Conservation (phyloP, 2,113 vertebrate species). For the Nothoprocta perdicaria region DNA sequence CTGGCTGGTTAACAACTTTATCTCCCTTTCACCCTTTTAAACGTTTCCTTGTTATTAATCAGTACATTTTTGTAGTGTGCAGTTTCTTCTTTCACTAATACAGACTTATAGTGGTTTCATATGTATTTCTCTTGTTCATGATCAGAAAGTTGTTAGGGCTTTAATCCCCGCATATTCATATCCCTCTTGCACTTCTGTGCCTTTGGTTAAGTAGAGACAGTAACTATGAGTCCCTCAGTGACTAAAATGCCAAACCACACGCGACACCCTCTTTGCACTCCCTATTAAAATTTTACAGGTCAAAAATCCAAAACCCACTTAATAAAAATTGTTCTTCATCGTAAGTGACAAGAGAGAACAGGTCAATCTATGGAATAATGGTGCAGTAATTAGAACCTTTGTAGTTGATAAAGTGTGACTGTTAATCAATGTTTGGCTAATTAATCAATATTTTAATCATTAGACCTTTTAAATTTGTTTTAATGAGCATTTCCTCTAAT, state of each 20-base stretch:
- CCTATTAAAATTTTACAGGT: constrained; percentile 99
- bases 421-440: constrained; percentile 98
- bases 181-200: constrained; percentile 80
- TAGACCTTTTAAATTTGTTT: constrained; percentile 91
- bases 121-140: neutral
- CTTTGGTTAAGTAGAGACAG: constrained; percentile 92
- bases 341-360: constrained; percentile 91
- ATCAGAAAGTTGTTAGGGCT: constrained; percentile 53
- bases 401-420: constrained; percentile 97
- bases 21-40: neutral
- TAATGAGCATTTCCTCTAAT: constrained; percentile 95
- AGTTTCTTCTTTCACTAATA: neutral
- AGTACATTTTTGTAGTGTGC: neutral
- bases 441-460: constrained; percentile 99
- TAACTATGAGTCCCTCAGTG: constrained; percentile 89
- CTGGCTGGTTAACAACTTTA: neutral
- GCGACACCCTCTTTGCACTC: constrained; percentile 86
- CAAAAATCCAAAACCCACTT: constrained; percentile 98
- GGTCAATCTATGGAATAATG: constrained; percentile 93
- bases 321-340: constrained; percentile 96
- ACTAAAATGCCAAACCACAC: constrained; percentile 93
- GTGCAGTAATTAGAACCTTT: constrained; percentile 92
- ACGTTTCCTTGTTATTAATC: neutral
- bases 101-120: neutral
- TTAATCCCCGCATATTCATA: constrained; percentile 74